These are phyloP conservation scores for Pipistrellus pipistrellus DNA, from an alignment of 2,797 vertebrate species.

Conservation along the genomic window DNA sequence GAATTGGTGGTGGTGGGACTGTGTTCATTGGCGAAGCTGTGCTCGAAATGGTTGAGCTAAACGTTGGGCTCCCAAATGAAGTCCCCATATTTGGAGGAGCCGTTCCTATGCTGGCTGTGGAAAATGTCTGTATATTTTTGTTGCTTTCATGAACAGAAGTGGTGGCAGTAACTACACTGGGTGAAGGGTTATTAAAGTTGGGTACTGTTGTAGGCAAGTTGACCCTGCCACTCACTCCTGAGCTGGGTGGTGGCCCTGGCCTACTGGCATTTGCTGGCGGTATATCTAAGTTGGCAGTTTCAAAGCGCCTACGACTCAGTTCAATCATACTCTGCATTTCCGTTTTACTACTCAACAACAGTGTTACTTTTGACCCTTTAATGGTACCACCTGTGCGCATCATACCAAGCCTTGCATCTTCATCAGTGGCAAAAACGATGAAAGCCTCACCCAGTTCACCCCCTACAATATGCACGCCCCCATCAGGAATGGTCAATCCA, in stretches of 20 bases:
- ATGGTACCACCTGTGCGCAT: conserved; percentile 99
- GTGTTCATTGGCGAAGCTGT: conserved; percentile 94
- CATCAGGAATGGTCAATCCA: conserved; percentile 99
- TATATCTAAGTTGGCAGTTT: conserved; percentile 94
- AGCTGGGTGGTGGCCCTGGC: conserved; percentile 92
- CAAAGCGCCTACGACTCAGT: conserved; percentile 98
- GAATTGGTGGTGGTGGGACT: conserved; percentile 93
- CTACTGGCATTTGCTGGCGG: conserved; percentile 94
- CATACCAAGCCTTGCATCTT: conserved; percentile 99
- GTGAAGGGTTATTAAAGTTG: conserved; percentile 93
- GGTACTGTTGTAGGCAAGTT: conserved; percentile 93
- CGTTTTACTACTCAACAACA: conserved; percentile 99
- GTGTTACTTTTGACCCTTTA: conserved; percentile 99
- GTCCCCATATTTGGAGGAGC: conserved; percentile 94
- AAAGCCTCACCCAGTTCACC: conserved; percentile 99
- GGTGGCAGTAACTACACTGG: conserved; percentile 92
- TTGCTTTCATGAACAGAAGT: conserved; percentile 95
- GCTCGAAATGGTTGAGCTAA: conserved; percentile 94
- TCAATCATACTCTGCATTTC: conserved; percentile 99
- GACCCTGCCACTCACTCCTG: conserved; percentile 93
- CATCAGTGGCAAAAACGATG: conserved; percentile 99
- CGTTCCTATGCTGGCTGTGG: conserved; percentile 92
- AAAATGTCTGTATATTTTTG: conserved; percentile 93
- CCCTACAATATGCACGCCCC: conserved; percentile 99
- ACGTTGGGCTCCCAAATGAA: conserved; percentile 93